These are phyloP conservation scores for Diglossa cyanea DNA, from an alignment of 2,797 vertebrate genomes.

Conservation along the genomic window DNA sequence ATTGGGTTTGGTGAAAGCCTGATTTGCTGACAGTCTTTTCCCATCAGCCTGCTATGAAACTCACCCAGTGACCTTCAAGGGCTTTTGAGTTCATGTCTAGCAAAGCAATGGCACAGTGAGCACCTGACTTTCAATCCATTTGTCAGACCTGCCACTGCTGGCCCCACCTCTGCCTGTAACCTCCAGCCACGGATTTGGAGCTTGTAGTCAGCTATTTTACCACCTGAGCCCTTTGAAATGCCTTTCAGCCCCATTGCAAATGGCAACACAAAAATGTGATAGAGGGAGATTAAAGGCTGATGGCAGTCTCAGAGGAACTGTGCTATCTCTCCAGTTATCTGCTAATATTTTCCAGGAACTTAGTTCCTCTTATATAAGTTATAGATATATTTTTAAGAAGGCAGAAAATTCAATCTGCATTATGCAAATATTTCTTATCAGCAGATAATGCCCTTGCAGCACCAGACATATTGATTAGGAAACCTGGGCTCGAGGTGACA, in stretches of 20 bases:
- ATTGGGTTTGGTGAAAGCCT: neutral
- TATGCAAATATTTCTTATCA: slow-evolving; percentile 45
- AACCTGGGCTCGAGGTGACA: neutral
- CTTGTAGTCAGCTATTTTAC: neutral
- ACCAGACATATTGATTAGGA: neutral
- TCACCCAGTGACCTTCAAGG: slow-evolving; percentile 32
- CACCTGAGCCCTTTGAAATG: neutral
- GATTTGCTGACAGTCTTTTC: slow-evolving; percentile 10
- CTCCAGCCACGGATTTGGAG: neutral
- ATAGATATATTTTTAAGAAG: neutral
- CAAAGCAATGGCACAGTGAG: neutral
- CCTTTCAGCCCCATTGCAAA: neutral
- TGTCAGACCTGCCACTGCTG: neutral
- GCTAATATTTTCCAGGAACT: neutral
- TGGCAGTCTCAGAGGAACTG: neutral
- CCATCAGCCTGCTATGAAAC: neutral
- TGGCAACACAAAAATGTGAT: neutral
- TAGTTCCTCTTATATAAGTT: neutral
- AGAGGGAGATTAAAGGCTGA: neutral
- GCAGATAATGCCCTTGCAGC: slow-evolving; percentile 30
- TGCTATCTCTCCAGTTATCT: neutral
- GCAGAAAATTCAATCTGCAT: neutral
- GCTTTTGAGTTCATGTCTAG: neutral
- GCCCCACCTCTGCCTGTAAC: neutral
- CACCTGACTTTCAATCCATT: slow-evolving; percentile 13